Evolutionary conservation across 2,797 vertebrate genomes (phyloP).

Genomic region (Spheniscus humboldti): DNA sequence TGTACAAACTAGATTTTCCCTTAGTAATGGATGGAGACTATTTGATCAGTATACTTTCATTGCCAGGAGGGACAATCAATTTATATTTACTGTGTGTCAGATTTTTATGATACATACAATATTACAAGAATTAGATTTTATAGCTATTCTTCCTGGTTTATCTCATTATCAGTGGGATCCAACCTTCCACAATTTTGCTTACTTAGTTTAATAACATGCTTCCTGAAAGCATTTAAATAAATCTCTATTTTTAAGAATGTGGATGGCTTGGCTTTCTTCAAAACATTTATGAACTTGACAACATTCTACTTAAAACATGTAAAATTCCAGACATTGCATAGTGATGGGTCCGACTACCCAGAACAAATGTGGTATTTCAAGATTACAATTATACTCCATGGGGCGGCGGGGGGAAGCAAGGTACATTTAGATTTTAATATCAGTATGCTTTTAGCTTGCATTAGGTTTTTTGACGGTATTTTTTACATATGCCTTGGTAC

Average conservation of each 20-base stretch:
- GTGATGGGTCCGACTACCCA: background rate
- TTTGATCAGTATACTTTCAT: background rate
- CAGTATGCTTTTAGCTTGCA: background rate
- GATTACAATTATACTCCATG: background rate
- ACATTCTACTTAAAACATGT: background rate
- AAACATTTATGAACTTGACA: background rate
- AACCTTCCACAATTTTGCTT: background rate
- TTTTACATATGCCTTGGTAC: background rate
- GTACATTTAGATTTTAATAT: background rate
- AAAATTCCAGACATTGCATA: background rate
- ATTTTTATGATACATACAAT: background rate
- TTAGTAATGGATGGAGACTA: background rate
- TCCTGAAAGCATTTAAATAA: background rate
- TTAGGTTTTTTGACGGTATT: background rate
- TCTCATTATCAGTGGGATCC: background rate
- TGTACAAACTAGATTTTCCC: background rate
- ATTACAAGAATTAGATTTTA: background rate
- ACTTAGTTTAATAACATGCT: background rate
- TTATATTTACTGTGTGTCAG: background rate
- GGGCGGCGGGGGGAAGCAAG: rapidly evolving
- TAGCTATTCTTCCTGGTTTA: background rate
- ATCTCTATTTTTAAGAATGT: background rate
- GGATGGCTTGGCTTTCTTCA: background rate
- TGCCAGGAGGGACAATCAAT: background rate
- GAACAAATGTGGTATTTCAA: background rate